Conservation (phyloP, 2,113 vertebrate genomes). For the Tragelaphus imberbis region DNA sequence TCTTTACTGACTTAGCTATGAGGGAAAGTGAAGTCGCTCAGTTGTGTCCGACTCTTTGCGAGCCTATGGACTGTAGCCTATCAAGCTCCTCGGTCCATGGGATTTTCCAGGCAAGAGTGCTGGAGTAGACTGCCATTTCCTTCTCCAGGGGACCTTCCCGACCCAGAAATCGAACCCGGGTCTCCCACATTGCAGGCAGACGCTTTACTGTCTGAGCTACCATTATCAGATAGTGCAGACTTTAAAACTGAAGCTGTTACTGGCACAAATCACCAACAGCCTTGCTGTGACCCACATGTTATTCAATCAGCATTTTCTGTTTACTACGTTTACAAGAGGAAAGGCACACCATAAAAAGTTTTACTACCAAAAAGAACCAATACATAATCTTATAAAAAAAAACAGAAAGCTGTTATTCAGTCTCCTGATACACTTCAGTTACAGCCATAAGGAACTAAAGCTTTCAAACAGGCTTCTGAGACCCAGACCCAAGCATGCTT, state of each 20-base stretch:
- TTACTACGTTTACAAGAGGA: neutral
- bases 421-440: neutral
- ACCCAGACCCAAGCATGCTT: neutral
- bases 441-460: neutral
- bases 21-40: neutral
- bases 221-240: neutral
- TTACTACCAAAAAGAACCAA: neutral
- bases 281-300: neutral
- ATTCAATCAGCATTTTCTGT: neutral
- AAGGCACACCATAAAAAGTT: neutral
- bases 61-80: neutral
- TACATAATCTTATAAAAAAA: neutral
- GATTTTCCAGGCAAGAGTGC: neutral
- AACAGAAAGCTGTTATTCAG: neutral
- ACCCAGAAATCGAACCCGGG: neutral
- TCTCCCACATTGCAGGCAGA: neutral
- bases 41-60: neutral
- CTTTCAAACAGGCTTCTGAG: neutral
- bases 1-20: neutral
- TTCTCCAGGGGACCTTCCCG: neutral
- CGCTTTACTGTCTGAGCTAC: neutral
- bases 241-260: neutral
- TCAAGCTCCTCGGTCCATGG: neutral
- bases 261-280: neutral
- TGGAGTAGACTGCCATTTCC: neutral